Evolutionary conservation across 2,113 vertebrate species (phyloP).

Genomic region (Pyxicephalus adspersus): DNA sequence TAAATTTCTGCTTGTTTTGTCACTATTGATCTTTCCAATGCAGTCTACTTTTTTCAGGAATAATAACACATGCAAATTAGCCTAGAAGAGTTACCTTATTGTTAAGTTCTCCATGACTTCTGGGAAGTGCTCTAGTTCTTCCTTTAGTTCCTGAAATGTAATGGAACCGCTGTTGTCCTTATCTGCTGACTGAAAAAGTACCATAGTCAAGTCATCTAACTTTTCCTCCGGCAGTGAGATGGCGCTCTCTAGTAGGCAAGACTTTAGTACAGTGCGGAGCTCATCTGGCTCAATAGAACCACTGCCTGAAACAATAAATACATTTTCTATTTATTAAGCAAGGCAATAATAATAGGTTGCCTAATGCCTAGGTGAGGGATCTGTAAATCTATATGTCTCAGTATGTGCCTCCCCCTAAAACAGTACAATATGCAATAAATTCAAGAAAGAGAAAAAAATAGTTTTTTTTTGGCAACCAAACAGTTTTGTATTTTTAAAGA

Average conservation of each 20-base stretch:
- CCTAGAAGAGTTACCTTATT: slow-evolving; percentile 74
- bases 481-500: too few relatives aligned
- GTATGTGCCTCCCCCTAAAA: too few relatives aligned
- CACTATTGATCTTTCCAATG: too few relatives aligned
- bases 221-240: slow-evolving; percentile 84
- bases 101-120: slow-evolving; percentile 91
- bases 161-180: slow-evolving; percentile 83
- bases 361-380: too few relatives aligned
- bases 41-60: too few relatives aligned
- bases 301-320: slow-evolving; percentile 70
- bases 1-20: too few relatives aligned
- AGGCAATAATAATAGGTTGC: too few relatives aligned
- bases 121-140: slow-evolving; percentile 81
- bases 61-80: not conserved
- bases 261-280: slow-evolving; percentile 78
- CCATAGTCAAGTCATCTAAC: slow-evolving; percentile 79
- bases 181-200: slow-evolving; percentile 83
- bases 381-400: too few relatives aligned
- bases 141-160: slow-evolving; percentile 86
- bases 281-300: slow-evolving; percentile 85
- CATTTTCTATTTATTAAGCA: too few relatives aligned
- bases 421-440: too few relatives aligned
- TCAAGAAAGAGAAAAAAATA: too few relatives aligned
- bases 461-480: too few relatives aligned
- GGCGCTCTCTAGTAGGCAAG: slow-evolving; percentile 82